These are phyloP conservation scores for Bagarius yarrelli DNA, from an alignment of 2,113 vertebrate genomes.

Conservation along the genomic window DNA sequence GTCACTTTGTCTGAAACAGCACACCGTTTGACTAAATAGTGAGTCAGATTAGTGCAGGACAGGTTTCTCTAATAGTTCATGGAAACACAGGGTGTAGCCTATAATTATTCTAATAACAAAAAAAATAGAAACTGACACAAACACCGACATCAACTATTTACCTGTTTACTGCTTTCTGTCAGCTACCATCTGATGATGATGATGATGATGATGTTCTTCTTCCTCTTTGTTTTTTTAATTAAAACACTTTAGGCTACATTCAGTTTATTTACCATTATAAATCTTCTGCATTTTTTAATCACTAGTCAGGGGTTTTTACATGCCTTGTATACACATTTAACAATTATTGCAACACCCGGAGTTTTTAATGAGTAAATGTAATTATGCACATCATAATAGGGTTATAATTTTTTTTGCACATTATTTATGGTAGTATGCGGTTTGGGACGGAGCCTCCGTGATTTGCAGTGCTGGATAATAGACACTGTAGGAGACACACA, in stretches of 20 bases:
- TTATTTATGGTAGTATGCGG: background rate
- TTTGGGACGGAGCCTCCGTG: background rate
- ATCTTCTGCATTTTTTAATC: too few species aligned
- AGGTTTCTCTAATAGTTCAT: background rate
- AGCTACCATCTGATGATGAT: too few species aligned
- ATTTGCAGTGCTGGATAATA: background rate
- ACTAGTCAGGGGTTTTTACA: background rate
- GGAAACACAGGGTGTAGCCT: background rate
- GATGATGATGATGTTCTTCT: too few species aligned
- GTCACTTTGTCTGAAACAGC: background rate
- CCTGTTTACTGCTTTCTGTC: background rate
- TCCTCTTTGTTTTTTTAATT: too few species aligned
- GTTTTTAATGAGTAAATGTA: background rate
- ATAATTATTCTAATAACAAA: background rate
- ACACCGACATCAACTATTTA: background rate
- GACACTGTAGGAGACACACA: background rate
- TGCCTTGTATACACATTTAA: background rate
- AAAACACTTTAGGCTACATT: too few species aligned
- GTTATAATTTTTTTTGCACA: background rate
- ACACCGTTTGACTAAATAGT: background rate
- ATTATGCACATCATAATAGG: too few species aligned
- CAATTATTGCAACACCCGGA: background rate
- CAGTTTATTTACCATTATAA: too few species aligned
- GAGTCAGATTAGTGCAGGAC: background rate
- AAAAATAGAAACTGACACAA: background rate